Percentiles rank a stretch among this genome's conserved stretches.
These are phyloP conservation scores for Pholis gunnellus DNA, from an alignment of 2,113 vertebrate species.

Conservation along the genomic window DNA sequence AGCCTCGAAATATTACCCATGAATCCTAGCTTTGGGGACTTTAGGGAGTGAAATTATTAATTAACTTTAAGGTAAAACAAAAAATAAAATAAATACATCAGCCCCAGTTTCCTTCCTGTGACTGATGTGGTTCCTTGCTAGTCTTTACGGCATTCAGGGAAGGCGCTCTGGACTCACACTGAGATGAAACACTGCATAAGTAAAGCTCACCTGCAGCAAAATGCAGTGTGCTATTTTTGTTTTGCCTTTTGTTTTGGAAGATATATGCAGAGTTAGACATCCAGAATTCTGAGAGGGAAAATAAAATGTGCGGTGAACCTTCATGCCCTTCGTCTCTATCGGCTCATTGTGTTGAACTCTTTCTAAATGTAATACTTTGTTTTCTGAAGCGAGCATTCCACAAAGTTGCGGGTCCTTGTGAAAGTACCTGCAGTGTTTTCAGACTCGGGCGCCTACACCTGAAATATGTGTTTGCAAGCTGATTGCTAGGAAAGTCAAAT, in stretches of 20 bases:
- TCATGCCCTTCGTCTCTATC: neutral
- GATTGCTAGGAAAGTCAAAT: neutral
- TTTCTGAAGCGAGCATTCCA: neutral
- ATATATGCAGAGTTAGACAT: slow-evolving; percentile 7
- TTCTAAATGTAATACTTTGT: neutral
- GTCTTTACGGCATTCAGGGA: neutral
- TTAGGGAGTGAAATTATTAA: slow-evolving; percentile 32
- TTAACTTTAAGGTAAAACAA: slow-evolving; percentile 25
- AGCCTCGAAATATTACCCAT: slow-evolving; percentile 9
- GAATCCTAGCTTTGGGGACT: slow-evolving; percentile 27
- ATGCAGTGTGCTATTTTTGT: neutral
- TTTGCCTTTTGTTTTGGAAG: slow-evolving; percentile 7
- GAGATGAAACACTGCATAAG: slow-evolving; percentile 37
- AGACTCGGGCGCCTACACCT: neutral
- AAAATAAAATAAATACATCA: neutral
- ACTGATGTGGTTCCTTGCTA: slow-evolving; percentile 3
- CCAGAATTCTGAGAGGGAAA: neutral
- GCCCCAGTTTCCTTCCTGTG: neutral
- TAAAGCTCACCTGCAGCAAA: neutral
- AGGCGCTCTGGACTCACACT: slow-evolving; percentile 19
- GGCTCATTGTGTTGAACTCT: neutral
- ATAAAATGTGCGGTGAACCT: neutral
- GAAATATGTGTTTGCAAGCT: neutral
- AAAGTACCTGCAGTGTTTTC: neutral
- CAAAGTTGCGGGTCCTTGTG: neutral